Percentiles rank a stretch among this genome's conserved stretches.
phyloP scores from a whole-genome alignment of 2,797 vertebrate species.

The Argya squamiceps region DNA sequence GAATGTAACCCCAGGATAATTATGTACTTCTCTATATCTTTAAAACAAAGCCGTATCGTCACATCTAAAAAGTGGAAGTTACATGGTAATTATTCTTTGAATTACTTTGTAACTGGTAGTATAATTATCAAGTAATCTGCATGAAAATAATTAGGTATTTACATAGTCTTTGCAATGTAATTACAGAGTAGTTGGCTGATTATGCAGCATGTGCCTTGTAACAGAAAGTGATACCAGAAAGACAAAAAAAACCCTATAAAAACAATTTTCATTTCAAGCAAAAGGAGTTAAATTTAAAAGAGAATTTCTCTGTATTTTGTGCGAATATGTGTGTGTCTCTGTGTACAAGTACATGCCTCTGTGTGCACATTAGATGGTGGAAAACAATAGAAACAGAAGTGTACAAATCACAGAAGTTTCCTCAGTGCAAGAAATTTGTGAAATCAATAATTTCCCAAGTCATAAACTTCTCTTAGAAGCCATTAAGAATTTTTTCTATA shows the following conservation, averaged over 20 bases:
- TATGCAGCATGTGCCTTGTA: slow-evolving; percentile 72
- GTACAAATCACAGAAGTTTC: background rate
- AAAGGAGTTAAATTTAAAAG: slow-evolving; percentile 43
- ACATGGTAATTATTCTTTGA: slow-evolving; percentile 80
- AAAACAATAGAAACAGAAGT: background rate
- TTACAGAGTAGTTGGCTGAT: slow-evolving; percentile 80
- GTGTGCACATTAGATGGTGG: background rate
- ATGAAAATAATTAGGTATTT: slow-evolving; percentile 85
- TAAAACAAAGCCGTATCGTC: slow-evolving; percentile 78
- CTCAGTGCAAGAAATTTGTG: background rate
- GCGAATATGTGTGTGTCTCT: background rate
- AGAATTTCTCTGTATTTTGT: background rate
- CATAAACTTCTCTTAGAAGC: background rate
- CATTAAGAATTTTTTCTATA: slow-evolving; percentile 3
- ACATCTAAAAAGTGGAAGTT: slow-evolving; percentile 77
- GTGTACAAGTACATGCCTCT: background rate
- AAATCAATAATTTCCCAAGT: background rate
- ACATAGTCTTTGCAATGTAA: slow-evolving; percentile 81
- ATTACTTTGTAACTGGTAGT: slow-evolving; percentile 81
- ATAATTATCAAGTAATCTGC: slow-evolving; percentile 85
- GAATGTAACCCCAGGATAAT: slow-evolving; percentile 67
- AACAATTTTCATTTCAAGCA: slow-evolving; percentile 53
- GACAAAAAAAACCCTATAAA: slow-evolving; percentile 49
- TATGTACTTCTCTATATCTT: slow-evolving; percentile 74
- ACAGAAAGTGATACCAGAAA: slow-evolving; percentile 80